Conservation (phyloP, 2,113 vertebrate species). For the Platichthys stellatus region DNA sequence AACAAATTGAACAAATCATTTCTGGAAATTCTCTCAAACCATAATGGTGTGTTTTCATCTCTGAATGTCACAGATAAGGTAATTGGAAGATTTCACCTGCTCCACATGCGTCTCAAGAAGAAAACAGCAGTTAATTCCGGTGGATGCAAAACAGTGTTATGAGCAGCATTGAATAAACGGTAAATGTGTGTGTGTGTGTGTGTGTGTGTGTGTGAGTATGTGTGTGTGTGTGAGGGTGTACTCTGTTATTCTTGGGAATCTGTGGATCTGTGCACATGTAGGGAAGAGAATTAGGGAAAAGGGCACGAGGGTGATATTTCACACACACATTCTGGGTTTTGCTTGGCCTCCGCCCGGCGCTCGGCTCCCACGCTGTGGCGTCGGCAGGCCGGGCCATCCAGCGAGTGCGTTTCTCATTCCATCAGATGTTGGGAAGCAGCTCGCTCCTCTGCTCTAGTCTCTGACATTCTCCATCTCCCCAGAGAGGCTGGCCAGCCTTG, state of each 20-base stretch:
- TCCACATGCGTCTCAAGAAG: conserved; percentile 13
- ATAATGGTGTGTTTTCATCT: conserved; percentile 25
- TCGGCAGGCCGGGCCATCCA: conserved; percentile 65
- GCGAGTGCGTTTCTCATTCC: conserved; percentile 81
- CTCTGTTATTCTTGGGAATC: conserved; percentile 36
- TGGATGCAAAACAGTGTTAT: conserved; percentile 30
- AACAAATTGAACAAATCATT: conserved; percentile 59
- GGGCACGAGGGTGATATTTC: conserved; percentile 53
- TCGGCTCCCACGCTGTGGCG: conserved; percentile 80
- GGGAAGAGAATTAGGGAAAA: conserved; percentile 24
- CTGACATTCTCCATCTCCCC: conserved; percentile 83
- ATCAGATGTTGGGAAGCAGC: conserved; percentile 85
- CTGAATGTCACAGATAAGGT: conserved; percentile 20
- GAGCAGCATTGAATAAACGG: not conserved
- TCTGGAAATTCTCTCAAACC: conserved; percentile 4
- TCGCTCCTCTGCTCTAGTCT: conserved; percentile 71
- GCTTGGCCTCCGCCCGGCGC: conserved; percentile 71
- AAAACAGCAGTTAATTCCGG: conserved; percentile 17
- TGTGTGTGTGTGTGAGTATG: not conserved
- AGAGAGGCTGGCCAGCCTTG: conserved; percentile 81
- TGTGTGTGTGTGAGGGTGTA: too few relatives aligned
- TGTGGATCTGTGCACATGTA: conserved; percentile 17
- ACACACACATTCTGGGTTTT: conserved; percentile 68
- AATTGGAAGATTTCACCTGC: conserved; percentile 35
- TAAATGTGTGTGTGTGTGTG: not conserved